These are phyloP conservation scores for Aspiorhynchus laticeps DNA, from an alignment of 2,113 vertebrate species.

Conservation along the genomic window DNA sequence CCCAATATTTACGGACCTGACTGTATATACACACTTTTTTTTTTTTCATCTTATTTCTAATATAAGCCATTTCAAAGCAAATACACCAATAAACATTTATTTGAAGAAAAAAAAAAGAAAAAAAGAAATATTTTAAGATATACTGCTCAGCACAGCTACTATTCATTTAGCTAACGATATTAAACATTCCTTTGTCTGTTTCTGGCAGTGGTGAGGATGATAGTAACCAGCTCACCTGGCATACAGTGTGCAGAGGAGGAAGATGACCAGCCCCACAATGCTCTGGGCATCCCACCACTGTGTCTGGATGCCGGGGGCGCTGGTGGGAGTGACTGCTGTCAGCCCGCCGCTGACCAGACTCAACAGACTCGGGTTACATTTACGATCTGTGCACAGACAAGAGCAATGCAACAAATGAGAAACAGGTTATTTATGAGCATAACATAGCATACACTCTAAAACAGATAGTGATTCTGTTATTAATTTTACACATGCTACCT, in stretches of 20 bases:
- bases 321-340: not conserved
- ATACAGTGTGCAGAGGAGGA: constrained; percentile 91
- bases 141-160: no score
- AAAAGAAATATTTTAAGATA: not conserved
- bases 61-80: no score
- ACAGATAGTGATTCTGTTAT: not conserved
- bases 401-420: not conserved
- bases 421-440: not conserved
- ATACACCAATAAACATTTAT: not conserved
- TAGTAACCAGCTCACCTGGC: constrained; percentile 81
- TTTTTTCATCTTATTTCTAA: no score
- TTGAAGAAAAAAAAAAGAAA: not conserved
- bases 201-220: not conserved
- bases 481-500: not conserved
- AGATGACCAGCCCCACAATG: constrained; percentile 90
- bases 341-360: constrained; percentile 70
- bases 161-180: not conserved
- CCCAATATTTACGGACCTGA: no score
- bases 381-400: constrained; percentile 70
- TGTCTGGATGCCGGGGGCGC: constrained; percentile 51
- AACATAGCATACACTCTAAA: not conserved
- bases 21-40: no score
- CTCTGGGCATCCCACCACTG: constrained; percentile 96
- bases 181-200: not conserved
- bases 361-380: constrained; percentile 91